Evolutionary conservation across 2,797 vertebrate species (phyloP), one percentile per base, ranked within the genome.

Genomic region (Lemur catta): DNA sequence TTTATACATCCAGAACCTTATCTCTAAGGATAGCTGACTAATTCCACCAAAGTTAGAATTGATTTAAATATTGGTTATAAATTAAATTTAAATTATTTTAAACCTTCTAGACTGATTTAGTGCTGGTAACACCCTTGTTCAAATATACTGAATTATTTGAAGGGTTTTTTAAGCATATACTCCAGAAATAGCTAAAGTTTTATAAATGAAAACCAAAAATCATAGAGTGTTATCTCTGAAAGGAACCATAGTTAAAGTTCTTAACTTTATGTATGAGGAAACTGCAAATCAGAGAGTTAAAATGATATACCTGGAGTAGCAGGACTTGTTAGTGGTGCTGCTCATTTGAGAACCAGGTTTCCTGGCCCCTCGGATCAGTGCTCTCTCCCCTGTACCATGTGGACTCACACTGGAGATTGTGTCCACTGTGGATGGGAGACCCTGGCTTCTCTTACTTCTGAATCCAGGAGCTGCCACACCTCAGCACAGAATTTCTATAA

Each of bases 1-100:
- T 91, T 91, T 43, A 74, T 74, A 69, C 7, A 84, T 78, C 69
- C 59, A 92, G 84, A 96, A 74, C 35, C 41, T 95, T 57, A 46
- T 85, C 71, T 94, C 78, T 93, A 57, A 80, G 48, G 41, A 78
- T 81, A 89, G 48, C n/a, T 71, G 87, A 81, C 65, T 80, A 92
- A 85, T 89, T 95, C 67, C 43, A 79, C 38, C 41, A 67, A 72
- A 91, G 71, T 93, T 69, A 91, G 65, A 95, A 69, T 4, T 74
- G 78, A 97, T 93, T 91, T 91, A 82, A 96, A 94, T 93, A 93
- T 84, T 96, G 74, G 93, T 96, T 91, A 95, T 82, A 96, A 90
- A 90, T 95, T 96, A 93, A 97, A 96, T 91, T 84, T 92, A 89
- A 93, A 93, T 82, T 88, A 72, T 95, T 95, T 93, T 76, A 95